These are phyloP conservation scores for Parauchenoglanis ngamensis DNA, from an alignment of 2,797 vertebrate genomes.

Conservation along the genomic window DNA sequence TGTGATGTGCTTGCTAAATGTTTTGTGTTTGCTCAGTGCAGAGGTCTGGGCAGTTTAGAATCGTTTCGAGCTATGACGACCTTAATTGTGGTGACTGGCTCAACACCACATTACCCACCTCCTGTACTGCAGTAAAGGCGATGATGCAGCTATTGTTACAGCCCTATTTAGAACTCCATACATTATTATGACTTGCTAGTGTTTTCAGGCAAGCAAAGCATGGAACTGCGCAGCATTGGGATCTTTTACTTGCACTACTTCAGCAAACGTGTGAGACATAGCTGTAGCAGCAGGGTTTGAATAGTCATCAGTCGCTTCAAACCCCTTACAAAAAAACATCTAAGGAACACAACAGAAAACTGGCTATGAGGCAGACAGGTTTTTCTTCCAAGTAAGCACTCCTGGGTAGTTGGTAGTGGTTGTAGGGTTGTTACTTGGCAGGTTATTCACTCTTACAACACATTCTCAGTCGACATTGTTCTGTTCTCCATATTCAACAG, in stretches of 20 bases:
- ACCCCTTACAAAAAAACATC: background rate
- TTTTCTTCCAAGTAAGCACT: background rate
- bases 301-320: background rate
- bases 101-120: too few relatives aligned
- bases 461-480: background rate
- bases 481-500: slow-evolving; percentile 60
- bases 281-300: background rate
- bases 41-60: too few relatives aligned
- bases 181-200: background rate
- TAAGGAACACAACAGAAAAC: background rate
- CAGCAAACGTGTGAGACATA: background rate
- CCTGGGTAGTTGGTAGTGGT: background rate
- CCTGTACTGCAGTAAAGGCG: too few relatives aligned
- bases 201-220: background rate
- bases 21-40: too few relatives aligned
- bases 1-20: too few relatives aligned
- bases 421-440: background rate
- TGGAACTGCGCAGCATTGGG: background rate
- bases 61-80: too few relatives aligned
- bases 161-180: background rate
- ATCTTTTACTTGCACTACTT: background rate
- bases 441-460: background rate
- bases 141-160: too few relatives aligned
- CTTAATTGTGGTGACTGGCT: too few relatives aligned
- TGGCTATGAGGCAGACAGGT: background rate